A percentile compares a stretch with the other conserved stretches of the same genome.
Conservation (phyloP, 2,888 invertebrate genomes). For the Dermolepida albohirtum region DNA sequence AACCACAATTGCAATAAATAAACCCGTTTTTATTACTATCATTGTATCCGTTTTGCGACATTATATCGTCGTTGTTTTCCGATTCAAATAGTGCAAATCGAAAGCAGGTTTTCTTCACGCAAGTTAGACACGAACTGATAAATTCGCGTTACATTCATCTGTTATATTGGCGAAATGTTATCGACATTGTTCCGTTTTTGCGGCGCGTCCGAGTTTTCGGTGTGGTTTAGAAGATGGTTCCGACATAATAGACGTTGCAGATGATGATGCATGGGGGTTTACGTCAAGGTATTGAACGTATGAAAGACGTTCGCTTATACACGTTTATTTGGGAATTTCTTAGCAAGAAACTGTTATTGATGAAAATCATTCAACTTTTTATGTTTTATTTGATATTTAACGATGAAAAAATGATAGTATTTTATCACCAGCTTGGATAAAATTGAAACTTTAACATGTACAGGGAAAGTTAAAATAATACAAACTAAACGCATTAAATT, state of each 20-base stretch:
- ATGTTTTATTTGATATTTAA: no score
- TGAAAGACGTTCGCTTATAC: no score
- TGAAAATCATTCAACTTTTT: no score
- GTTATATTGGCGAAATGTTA: conserved; percentile 20
- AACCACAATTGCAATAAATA: conserved; percentile 25
- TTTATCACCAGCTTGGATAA: no score
- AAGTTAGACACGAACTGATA: conserved; percentile 15
- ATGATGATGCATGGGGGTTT: neutral
- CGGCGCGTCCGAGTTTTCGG: conserved; percentile 1
- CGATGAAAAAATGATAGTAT: no score
- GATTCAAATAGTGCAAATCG: neutral
- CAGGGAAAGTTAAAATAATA: no score
- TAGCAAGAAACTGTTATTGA: no score
- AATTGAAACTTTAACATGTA: no score
- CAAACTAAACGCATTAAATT: no score
- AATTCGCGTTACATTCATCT: neutral
- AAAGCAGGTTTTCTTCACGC: neutral
- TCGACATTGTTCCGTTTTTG: conserved; percentile 2
- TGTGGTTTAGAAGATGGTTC: neutral
- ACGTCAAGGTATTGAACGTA: no score
- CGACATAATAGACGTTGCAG: neutral
- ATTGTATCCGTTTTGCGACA: conserved; percentile 8
- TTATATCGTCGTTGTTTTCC: neutral
- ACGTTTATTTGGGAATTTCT: no score
- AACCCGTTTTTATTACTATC: conserved; percentile 6